phyloP scores from a whole-genome alignment of 2,797 vertebrate genomes.

The Danio choprae region DNA sequence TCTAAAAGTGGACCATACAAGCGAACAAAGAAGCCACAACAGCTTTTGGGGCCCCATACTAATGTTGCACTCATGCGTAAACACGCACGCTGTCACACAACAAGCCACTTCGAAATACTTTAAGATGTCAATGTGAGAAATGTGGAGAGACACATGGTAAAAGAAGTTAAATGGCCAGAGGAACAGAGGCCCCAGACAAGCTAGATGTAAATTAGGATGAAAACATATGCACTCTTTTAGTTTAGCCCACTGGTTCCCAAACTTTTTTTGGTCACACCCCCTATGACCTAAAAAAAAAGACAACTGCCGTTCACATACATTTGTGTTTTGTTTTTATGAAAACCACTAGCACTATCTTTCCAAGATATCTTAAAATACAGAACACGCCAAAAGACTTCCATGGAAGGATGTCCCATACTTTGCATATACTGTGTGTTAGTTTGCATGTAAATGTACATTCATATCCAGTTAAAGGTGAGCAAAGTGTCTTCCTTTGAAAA shows the following conservation, averaged over 20 bases:
- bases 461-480: neutral
- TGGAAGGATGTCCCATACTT: neutral
- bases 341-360: too few relatives aligned
- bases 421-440: neutral
- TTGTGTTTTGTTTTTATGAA: too few relatives aligned
- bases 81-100: conserved; percentile 12
- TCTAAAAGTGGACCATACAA: conserved; percentile 31
- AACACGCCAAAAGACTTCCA: neutral
- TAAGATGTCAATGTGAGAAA: conserved; percentile 25
- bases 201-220: conserved; percentile 1
- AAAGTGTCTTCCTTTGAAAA: neutral
- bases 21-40: conserved; percentile 22
- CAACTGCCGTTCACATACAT: neutral
- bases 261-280: neutral
- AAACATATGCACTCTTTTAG: conserved; percentile 1
- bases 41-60: conserved; percentile 18
- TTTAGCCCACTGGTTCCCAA: neutral
- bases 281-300: too few relatives aligned
- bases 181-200: conserved; percentile 14
- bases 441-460: neutral
- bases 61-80: conserved; percentile 32
- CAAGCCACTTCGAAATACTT: conserved; percentile 13
- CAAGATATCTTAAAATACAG: neutral
- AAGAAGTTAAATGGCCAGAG: conserved; percentile 8
- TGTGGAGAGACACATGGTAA: neutral